Base-by-base conservation (phyloP, 2,113 vertebrate genomes). In the Rattus rattus region DNA sequence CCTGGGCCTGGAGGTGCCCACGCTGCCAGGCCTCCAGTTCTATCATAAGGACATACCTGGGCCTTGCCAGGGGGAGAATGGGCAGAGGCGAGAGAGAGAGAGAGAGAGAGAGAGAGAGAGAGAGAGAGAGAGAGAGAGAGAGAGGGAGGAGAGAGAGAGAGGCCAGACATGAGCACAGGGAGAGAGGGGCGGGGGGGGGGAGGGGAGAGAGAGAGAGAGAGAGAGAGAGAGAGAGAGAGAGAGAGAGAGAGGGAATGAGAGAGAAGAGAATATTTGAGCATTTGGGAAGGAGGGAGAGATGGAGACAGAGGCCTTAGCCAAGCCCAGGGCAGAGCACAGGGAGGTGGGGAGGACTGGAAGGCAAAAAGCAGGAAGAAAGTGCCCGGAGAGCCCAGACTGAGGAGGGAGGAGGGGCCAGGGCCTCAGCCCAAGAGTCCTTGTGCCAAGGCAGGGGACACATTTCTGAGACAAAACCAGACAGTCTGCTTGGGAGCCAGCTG, bases 401-500 rank as follows among this genome's bases (percentile, higher is more conserved):
- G 61, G n/a, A 67, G 49, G 94, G 63, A 93, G 94, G 63, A 93
- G 90, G 77, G 61, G 24, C 75, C 72, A 59, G 90, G 65, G 28
- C 52, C 63, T 47, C 49, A 67, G 63, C 86, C 69, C n/a, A 93
- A 24, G 13, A 5, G 22, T 70, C 43, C 92, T 72, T 80, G 86
- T 96, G 95, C n/a, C 79, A 72, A 85, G 63, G 76, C 88, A 86
- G 88, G 75, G 93, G 81, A 95, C 88, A 92, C 84, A 79, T 90
- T 88, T 96, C 87, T 9, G 70, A 96, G 97, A 93, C 79, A 88
- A 94, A 95, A 80, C 93, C 91, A 97, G 97, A 95, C 91, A 54
- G 93, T 79, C 85, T 77, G 81, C 92, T 96, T 80, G 89, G 95
- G 89, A 95, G 96, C 87, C 9, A 39, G 92, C 96, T 95, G 94